Base-by-base conservation (phyloP, 1,140 invertebrate genomes). In the Bombus turneri region DNA sequence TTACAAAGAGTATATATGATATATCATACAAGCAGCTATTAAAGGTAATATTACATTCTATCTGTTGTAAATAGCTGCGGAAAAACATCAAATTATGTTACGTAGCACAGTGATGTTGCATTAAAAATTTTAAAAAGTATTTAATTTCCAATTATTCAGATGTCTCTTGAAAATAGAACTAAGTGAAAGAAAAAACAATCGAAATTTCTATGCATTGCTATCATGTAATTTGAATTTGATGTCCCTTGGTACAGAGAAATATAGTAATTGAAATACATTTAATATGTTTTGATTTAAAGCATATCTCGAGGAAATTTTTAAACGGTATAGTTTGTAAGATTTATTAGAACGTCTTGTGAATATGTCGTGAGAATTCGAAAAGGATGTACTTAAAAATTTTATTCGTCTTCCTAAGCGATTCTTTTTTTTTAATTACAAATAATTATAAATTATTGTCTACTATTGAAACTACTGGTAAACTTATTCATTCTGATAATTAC, bases 1-100 rank as follows among this genome's bases (percentile, higher is more conserved):
- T 78, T 34, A 83, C 25, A 84, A 68, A 71, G 43, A 66, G 10
- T 68, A 75, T 68, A 69, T 74, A 81, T 81, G 22, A 81, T 74
- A 85, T 81, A 85, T 81, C 43, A 37, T 74, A 85, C 4, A 75
- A 64, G 83, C 83, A 85, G 83, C 83, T 85, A 79, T 64, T 41
- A 73, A 72, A 37, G n/a, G 22, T 80, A 64, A 72, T 41, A 66
- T 59, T 85, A 80, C 28, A 73, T 72, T n/a, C 41, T 34, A 25
- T 79, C 34, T 64, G 39, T 69, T 31, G 18, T 59, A 13, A 79
- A 80, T 25, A 74, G 64, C 62, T 78, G 74, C 47, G 53, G 18
- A 69, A 41, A 31, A 80, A 72, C 68, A 85, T 85, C 83, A 85
- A 85, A 85, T 62, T 64, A 80, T 85, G 13, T 85, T 84, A 47